Percentiles rank a stretch among this genome's conserved stretches.
Conservation (phyloP, 2,888 invertebrate genomes). For the Amphimallon solstitiale region DNA sequence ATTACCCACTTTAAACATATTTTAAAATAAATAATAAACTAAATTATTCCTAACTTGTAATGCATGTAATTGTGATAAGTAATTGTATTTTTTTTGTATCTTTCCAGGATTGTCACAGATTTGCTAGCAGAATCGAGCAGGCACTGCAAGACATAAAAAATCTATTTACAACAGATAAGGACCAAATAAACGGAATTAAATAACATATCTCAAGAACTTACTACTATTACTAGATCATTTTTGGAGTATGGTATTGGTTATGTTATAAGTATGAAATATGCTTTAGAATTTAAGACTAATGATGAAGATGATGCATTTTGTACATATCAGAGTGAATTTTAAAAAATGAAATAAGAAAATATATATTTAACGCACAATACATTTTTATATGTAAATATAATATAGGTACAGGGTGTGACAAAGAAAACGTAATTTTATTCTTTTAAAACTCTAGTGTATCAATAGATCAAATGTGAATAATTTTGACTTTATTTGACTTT, state of each 20-base stretch:
- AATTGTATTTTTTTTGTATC: slow-evolving; percentile 30
- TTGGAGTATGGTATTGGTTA: slow-evolving; percentile 46
- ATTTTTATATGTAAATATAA: background rate
- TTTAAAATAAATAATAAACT: too few species aligned
- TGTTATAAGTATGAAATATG: slow-evolving; percentile 17
- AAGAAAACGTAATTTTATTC: too few species aligned
- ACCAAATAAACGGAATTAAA: slow-evolving; percentile 50
- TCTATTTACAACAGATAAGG: slow-evolving; percentile 73
- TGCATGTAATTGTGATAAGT: too few species aligned
- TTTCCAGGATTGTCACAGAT: slow-evolving; percentile 81
- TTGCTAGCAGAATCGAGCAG: slow-evolving; percentile 75
- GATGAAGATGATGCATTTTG: slow-evolving; percentile 1
- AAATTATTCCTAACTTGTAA: too few species aligned
- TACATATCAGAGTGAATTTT: slow-evolving; percentile 18
- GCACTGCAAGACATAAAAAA: slow-evolving; percentile 70
- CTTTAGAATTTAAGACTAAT: slow-evolving; percentile 7
- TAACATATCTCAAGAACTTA: slow-evolving; percentile 11
- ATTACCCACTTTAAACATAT: too few species aligned
- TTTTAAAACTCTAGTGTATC: too few species aligned
- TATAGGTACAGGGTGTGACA: too few species aligned
- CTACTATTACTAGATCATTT: background rate
- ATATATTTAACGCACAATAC: background rate
- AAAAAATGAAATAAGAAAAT: background rate
- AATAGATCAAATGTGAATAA: too few species aligned
- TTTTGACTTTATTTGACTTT: too few species aligned